Evolutionary conservation across 2,797 vertebrate genomes (phyloP).

Genomic region (Scarus forsteni): DNA sequence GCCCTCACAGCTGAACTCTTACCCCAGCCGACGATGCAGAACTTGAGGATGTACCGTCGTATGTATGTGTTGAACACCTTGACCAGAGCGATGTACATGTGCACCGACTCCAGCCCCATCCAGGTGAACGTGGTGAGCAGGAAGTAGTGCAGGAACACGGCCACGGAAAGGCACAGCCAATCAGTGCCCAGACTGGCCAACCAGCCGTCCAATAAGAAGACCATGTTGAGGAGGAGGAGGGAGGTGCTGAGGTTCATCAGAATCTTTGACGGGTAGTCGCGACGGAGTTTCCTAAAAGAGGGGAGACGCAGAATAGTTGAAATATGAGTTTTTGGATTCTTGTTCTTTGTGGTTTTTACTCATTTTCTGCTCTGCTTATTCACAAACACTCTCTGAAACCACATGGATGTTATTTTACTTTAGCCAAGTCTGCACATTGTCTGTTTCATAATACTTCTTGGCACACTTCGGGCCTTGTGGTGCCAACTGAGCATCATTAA

Average conservation of each 20-base stretch:
- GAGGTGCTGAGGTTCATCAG: conserved; percentile 97
- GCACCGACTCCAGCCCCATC: conserved; percentile 98
- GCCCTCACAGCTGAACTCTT: conserved; percentile 12
- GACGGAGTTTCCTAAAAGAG: conserved; percentile 89
- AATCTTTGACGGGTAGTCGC: conserved; percentile 98
- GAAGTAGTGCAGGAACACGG: conserved; percentile 93
- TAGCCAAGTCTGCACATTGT: no score
- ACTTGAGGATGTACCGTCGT: conserved; percentile 95
- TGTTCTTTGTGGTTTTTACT: neutral
- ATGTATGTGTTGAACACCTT: conserved; percentile 99
- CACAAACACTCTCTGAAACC: neutral
- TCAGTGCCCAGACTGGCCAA: conserved; percentile 85
- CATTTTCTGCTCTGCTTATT: neutral
- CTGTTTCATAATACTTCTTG: no score
- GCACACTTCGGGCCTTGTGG: no score
- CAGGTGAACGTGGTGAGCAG: conserved; percentile 96
- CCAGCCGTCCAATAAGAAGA: conserved; percentile 95
- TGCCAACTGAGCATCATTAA: no score
- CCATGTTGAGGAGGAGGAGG: conserved; percentile 92
- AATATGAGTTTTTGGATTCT: neutral
- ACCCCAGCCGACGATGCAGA: conserved; percentile 98
- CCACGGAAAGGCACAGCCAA: conserved; percentile 88
- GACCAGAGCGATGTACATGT: conserved; percentile 99
- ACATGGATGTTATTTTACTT: no score
- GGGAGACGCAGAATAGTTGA: neutral